Evolutionary conservation across 2,888 invertebrate genomes (phyloP), one percentile per base, ranked within the genome.

Genomic region (Invenusta paracnida): DNA sequence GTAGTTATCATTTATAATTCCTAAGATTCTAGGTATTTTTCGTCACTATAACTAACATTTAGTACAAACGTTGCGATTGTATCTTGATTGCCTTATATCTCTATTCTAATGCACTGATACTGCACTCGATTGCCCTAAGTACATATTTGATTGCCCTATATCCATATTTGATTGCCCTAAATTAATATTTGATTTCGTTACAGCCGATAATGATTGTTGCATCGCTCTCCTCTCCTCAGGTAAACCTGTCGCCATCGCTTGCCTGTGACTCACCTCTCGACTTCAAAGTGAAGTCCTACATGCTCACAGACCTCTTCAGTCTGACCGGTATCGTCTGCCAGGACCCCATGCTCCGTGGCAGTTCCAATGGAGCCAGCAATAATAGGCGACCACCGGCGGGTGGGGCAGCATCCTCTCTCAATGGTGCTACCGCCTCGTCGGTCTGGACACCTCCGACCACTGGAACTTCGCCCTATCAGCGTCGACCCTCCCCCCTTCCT

Each of bases 191-290:
- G n/a, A n/a, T n/a, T n/a, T n/a, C n/a, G n/a, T n/a, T n/a, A n/a
- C n/a, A n/a, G n/a, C n/a, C n/a, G n/a, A n/a, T n/a, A n/a, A n/a
- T n/a, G n/a, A n/a, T n/a, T n/a, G n/a, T n/a, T n/a, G n/a, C 81
- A 23, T 17, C 48, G 2, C 29, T 48, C 1, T 17, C 82, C n/a
- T 23, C 48, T 27, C 27, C 84, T 83, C 23, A 83, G 81, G 85
- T 81, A 13, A 86, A 86, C 28, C 29, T 86, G 0, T 86, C 86
- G 2, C 86, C 86, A 17, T 86, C 86, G 11, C 73, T 86, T 1
- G 87, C 13, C 88, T 96, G 97, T 91, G 97, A 98, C 92, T 95
- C 96, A 88, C 96, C 97, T 0, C 92, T 98, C 87, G 98, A 98
- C 92, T 94, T 96, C 79, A 94, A 96, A 89, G 94, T 98, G 17